phyloP scores from a whole-genome alignment of 2,888 invertebrate genomes.

The Lordiphosa andalusiaca region DNA sequence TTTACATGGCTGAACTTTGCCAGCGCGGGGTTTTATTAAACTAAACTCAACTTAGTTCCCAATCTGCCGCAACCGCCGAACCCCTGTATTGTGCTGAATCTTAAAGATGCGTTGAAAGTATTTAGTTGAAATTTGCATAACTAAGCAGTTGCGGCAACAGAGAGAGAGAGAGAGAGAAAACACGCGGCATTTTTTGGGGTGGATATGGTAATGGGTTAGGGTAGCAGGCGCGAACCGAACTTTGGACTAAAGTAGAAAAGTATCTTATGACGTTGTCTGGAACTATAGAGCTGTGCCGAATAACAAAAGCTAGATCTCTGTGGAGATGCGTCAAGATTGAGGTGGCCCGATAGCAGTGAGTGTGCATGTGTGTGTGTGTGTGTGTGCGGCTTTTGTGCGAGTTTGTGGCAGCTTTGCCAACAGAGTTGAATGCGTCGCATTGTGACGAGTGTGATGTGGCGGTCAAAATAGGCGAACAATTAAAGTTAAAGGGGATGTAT shows the following conservation, averaged over 20 bases:
- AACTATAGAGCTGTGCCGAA: slow-evolving; percentile 19
- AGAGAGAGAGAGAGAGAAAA: slow-evolving; percentile 38
- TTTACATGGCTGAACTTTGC: neutral
- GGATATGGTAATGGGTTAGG: slow-evolving; percentile 29
- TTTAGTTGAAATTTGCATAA: slow-evolving; percentile 70
- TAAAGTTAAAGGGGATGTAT: slow-evolving; percentile 34
- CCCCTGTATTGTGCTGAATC: slow-evolving; percentile 29
- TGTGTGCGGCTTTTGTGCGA: slow-evolving; percentile 23
- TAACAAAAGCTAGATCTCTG: slow-evolving; percentile 48
- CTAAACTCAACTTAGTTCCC: neutral
- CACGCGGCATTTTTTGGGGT: slow-evolving; percentile 6
- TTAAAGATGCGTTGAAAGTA: slow-evolving; percentile 71
- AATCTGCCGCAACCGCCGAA: slow-evolving; percentile 4
- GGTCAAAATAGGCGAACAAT: slow-evolving; percentile 74
- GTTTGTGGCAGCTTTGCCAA: slow-evolving; percentile 71
- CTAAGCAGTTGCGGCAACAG: slow-evolving; percentile 72
- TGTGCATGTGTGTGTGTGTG: slow-evolving; percentile 1
- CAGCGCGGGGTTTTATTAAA: too few species aligned
- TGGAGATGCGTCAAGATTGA: slow-evolving; percentile 62
- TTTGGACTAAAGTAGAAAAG: slow-evolving; percentile 44
- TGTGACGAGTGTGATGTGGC: slow-evolving; percentile 78
- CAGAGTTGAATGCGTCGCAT: slow-evolving; percentile 64
- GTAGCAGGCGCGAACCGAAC: slow-evolving; percentile 26
- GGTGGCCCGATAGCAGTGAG: slow-evolving; percentile 63
- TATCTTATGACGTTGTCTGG: slow-evolving; percentile 70